Percentiles rank a stretch among this genome's conserved stretches.
Conservation (phyloP, 2,797 vertebrate species). For the Zenarchopterus dispar region DNA sequence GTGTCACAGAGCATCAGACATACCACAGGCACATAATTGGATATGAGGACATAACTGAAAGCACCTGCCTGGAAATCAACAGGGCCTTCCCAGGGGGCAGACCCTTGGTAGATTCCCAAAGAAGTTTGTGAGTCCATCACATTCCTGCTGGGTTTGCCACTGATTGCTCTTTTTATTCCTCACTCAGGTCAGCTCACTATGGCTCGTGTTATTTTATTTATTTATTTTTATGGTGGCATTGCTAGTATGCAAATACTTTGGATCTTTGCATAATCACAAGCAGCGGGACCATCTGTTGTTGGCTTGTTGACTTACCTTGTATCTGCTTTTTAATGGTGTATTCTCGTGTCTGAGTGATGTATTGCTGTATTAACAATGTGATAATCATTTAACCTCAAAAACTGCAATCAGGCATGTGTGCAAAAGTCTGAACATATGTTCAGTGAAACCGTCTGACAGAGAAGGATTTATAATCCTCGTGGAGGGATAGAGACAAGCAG, state of each 20-base stretch:
- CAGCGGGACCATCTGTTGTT: slow-evolving; percentile 86
- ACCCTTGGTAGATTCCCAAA: slow-evolving; percentile 56
- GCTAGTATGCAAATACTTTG: slow-evolving; percentile 80
- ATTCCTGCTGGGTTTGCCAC: slow-evolving; percentile 58
- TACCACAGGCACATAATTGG: slow-evolving; percentile 82
- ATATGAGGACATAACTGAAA: slow-evolving; percentile 82
- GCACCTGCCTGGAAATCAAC: slow-evolving; percentile 82
- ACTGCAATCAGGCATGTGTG: slow-evolving; percentile 55
- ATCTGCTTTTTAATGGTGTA: slow-evolving; percentile 83
- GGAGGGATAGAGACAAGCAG: slow-evolving; percentile 34
- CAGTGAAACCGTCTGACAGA: slow-evolving; percentile 72
- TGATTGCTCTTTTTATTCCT: slow-evolving; percentile 59
- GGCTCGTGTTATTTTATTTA: slow-evolving; percentile 45
- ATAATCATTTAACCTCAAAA: slow-evolving; percentile 83
- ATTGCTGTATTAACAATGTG: slow-evolving; percentile 83
- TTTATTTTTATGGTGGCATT: slow-evolving; percentile 52
- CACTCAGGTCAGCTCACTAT: slow-evolving; percentile 73
- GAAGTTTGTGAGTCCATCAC: slow-evolving; percentile 61
- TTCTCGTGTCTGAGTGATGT: slow-evolving; percentile 82
- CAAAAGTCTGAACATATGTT: slow-evolving; percentile 78
- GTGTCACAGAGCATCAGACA: slow-evolving; percentile 84
- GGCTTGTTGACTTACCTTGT: slow-evolving; percentile 85
- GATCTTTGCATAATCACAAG: slow-evolving; percentile 83
- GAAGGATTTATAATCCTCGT: slow-evolving; percentile 68
- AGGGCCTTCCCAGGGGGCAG: slow-evolving; percentile 68